These are phyloP conservation scores for Sebastes wilsoni DNA, from an alignment of 2,797 vertebrate genomes.

Conservation along the genomic window DNA sequence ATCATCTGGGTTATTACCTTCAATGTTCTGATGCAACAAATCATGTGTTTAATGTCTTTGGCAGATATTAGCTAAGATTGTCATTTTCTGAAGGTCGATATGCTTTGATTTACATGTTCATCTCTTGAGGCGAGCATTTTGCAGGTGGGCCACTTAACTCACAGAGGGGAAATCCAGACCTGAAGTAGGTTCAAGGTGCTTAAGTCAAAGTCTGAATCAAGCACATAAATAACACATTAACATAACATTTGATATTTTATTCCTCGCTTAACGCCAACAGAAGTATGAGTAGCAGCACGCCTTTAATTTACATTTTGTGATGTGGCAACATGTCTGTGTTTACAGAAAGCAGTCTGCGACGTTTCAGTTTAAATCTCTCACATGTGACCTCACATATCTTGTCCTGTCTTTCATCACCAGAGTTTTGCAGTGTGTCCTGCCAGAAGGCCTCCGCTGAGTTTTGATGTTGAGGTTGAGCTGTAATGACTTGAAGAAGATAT, in stretches of 20 bases:
- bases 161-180: slow-evolving; percentile 28
- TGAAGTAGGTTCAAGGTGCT: slow-evolving; percentile 3
- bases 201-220: slow-evolving; percentile 17
- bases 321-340: slow-evolving; percentile 49
- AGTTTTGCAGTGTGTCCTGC: slow-evolving; percentile 30
- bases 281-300: slow-evolving; percentile 21
- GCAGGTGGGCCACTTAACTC: slow-evolving; percentile 24
- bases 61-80: slow-evolving; percentile 1
- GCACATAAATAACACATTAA: slow-evolving; percentile 17
- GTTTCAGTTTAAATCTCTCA: slow-evolving; percentile 36
- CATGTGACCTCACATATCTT: slow-evolving; percentile 46
- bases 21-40: slow-evolving; percentile 8
- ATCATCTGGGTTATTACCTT: neutral
- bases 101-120: slow-evolving; percentile 30
- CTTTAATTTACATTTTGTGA: slow-evolving; percentile 13
- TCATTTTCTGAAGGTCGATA: neutral
- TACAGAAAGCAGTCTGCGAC: slow-evolving; percentile 27
- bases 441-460: slow-evolving; percentile 59
- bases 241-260: slow-evolving; percentile 18
- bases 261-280: slow-evolving; percentile 13
- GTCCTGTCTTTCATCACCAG: slow-evolving; percentile 47
- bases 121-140: neutral
- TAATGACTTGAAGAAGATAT: slow-evolving; percentile 61
- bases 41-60: slow-evolving; percentile 22
- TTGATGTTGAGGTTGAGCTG: slow-evolving; percentile 59